Conservation (phyloP, 2,888 invertebrate species). For the Trimorus sp. region DNA sequence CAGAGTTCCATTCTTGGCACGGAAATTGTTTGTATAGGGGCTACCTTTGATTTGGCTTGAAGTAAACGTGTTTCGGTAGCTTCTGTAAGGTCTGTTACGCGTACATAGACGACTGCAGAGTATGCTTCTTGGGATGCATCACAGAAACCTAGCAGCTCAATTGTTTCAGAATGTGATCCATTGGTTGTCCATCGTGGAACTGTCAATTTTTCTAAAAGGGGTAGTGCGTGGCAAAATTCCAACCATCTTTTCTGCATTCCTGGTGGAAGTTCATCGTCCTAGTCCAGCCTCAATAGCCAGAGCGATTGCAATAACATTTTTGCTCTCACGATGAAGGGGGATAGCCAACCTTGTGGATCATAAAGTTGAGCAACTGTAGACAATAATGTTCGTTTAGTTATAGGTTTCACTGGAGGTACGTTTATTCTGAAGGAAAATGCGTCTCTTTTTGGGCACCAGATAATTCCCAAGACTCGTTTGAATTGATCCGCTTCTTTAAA, state of each 20-base stretch:
- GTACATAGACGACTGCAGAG: not conserved
- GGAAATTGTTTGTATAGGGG: conserved; percentile 1
- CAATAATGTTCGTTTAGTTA: not conserved
- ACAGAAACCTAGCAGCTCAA: conserved; percentile 8
- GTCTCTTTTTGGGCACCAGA: not conserved
- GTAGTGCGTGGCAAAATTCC: not conserved
- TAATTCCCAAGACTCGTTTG: not conserved
- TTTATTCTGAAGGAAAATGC: not conserved
- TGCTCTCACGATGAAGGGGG: not conserved
- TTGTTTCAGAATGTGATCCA: not conserved
- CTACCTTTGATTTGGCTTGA: not conserved
- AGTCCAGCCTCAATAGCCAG: not conserved
- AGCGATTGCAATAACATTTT: conserved; percentile 9
- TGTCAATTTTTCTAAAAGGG: not conserved
- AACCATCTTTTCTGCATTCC: not conserved
- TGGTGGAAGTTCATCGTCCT: not conserved
- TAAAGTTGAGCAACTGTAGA: not conserved
- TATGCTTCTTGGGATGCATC: conserved; percentile 6
- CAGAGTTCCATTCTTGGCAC: conserved; percentile 10
- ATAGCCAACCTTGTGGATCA: conserved; percentile 10
- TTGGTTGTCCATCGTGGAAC: not conserved
- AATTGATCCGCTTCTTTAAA: not conserved
- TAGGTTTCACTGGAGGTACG: too few species aligned
- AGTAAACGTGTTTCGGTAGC: too few species aligned
- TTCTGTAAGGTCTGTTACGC: too few species aligned